Evolutionary conservation across 2,797 vertebrate genomes (phyloP).

Genomic region (Hoplostethus mediterraneus): DNA sequence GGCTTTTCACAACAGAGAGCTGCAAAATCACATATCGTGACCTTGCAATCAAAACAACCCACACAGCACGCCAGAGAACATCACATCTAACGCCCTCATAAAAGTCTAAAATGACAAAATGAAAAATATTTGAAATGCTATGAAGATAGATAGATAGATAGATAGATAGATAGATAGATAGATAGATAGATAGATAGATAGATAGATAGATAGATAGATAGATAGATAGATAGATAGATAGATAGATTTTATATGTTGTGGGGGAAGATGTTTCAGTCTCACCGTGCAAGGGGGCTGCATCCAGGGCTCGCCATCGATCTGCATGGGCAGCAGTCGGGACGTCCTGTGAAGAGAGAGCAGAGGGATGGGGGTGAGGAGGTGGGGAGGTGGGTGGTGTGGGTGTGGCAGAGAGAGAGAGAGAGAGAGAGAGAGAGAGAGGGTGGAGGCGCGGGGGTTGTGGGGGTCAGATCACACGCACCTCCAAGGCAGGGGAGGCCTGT

Average conservation of each 20-base stretch:
- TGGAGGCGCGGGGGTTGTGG: conserved; percentile 38
- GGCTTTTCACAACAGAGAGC: conserved; percentile 22
- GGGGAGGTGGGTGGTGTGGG: background rate
- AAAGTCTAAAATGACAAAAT: conserved; percentile 19
- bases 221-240: conserved; percentile 43
- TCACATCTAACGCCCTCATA: background rate
- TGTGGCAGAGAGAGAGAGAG: background rate
- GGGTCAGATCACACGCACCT: conserved; percentile 72
- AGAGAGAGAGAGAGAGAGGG: conserved; percentile 10
- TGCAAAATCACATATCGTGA: conserved; percentile 32
- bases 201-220: conserved; percentile 53
- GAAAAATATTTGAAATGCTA: conserved; percentile 15
- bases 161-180: conserved; percentile 43
- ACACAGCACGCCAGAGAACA: conserved; percentile 30
- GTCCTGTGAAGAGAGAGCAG: conserved; percentile 82
- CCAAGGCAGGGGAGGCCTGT: conserved; percentile 67
- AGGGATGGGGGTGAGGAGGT: background rate
- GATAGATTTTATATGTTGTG: conserved; percentile 24
- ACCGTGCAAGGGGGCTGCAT: conserved; percentile 96
- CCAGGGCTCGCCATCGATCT: conserved; percentile 98
- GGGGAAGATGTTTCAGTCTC: conserved; percentile 60
- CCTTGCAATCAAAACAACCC: conserved; percentile 53
- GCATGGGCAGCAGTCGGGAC: conserved; percentile 94
- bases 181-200: conserved; percentile 34
- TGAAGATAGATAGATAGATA: conserved; percentile 49